A percentile compares a stretch with the other conserved stretches of the same genome.
Conservation (phyloP, 2,113 vertebrate species). For the Meleagris gallopavo region DNA sequence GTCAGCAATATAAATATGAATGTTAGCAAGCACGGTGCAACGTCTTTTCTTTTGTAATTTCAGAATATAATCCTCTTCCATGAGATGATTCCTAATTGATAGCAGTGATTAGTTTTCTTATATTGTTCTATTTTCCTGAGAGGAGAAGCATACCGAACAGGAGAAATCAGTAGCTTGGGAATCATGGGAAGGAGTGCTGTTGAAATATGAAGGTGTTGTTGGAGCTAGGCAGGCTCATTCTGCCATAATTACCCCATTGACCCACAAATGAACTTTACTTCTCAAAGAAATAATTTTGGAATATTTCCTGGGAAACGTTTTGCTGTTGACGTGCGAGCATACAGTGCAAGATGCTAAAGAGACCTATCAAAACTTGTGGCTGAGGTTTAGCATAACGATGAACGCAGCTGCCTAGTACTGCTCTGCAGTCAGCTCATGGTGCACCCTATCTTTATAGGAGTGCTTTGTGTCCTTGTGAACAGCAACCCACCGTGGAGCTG, state of each 20-base stretch:
- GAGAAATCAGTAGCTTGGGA: background rate
- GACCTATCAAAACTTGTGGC: background rate
- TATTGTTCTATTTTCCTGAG: conserved; percentile 35
- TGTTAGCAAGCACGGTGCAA: background rate
- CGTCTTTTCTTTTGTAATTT: background rate
- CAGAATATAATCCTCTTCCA: background rate
- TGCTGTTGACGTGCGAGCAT: conserved; percentile 39
- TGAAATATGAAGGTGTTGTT: conserved; percentile 37
- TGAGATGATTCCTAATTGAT: background rate
- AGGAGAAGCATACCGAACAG: background rate
- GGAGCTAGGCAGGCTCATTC: conserved; percentile 5
- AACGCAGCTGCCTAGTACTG: background rate
- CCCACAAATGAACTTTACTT: conserved; percentile 53
- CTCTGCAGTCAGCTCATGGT: background rate
- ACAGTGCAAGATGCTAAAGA: conserved; percentile 21
- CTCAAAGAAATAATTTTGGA: conserved; percentile 34
- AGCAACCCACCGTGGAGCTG: background rate
- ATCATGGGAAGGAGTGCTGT: background rate
- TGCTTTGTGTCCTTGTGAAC: background rate
- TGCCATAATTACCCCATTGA: conserved; percentile 46
- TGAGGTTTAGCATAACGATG: background rate
- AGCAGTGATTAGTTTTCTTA: conserved; percentile 39
- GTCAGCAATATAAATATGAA: background rate
- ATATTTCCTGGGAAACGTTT: conserved; percentile 41
- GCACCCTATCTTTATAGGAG: background rate